Evolutionary conservation across 2,113 vertebrate species (phyloP).

Genomic region (Otolemur garnettii): DNA sequence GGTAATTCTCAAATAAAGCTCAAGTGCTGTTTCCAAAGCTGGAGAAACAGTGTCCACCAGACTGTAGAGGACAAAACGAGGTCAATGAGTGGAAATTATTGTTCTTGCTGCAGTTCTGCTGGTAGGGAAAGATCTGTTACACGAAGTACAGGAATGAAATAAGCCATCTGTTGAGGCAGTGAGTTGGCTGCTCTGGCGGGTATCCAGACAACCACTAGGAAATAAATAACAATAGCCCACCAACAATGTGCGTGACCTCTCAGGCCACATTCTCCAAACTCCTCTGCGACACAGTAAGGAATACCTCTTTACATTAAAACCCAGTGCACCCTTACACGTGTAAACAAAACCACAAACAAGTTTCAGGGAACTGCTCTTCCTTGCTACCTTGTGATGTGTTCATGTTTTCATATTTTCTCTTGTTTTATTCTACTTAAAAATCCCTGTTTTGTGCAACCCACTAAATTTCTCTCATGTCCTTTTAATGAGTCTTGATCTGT

Average conservation of each 20-base stretch:
- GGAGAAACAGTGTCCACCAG: not conserved
- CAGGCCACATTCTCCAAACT: not conserved
- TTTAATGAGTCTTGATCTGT: not conserved
- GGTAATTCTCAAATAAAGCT: not conserved
- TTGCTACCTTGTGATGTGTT: not conserved
- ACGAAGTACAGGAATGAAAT: not conserved
- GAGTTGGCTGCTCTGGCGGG: not conserved
- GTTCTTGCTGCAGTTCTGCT: not conserved
- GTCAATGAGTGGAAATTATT: not conserved
- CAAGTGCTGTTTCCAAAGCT: not conserved
- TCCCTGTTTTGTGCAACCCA: not conserved
- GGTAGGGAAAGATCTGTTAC: not conserved
- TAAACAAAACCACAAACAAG: not conserved
- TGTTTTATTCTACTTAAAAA: not conserved
- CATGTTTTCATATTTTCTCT: slow-evolving; percentile 29
- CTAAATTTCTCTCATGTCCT: not conserved
- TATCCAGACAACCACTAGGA: not conserved
- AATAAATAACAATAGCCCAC: not conserved
- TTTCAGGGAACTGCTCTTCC: not conserved
- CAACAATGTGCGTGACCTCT: not conserved
- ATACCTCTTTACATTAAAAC: not conserved
- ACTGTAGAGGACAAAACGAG: not conserved
- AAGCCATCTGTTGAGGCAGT: not conserved
- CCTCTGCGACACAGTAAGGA: not conserved
- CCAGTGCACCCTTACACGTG: not conserved